A percentile compares a stretch with the other conserved stretches of the same genome.
phyloP scores from a whole-genome alignment of 2,797 vertebrate genomes.

The Xiphophorus birchmanni region DNA sequence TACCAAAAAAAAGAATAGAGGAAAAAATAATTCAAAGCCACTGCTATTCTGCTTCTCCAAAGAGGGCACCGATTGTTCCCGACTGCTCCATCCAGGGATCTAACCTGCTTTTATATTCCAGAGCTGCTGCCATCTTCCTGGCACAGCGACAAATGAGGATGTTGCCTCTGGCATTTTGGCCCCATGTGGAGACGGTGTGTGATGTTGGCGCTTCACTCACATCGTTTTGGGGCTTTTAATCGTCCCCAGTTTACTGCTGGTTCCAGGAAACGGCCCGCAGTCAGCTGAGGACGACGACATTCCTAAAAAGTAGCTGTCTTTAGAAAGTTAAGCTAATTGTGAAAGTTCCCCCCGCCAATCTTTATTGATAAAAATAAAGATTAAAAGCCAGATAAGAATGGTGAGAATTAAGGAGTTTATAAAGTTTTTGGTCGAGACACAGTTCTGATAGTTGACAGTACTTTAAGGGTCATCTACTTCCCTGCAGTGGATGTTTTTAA shows the following conservation, averaged over 20 bases:
- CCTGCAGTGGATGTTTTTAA: neutral
- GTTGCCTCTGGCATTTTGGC: constrained; percentile 54
- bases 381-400: neutral
- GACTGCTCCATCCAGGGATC: constrained; percentile 20
- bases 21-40: constrained; percentile 42
- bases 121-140: constrained; percentile 47
- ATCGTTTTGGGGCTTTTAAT: constrained; percentile 58
- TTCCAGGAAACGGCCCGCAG: constrained; percentile 52
- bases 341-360: constrained; percentile 11
- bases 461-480: neutral
- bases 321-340: constrained; percentile 21
- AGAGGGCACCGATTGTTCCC: constrained; percentile 44
- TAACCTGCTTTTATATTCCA: constrained; percentile 28
- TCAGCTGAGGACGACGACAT: constrained; percentile 25
- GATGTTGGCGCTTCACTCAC: constrained; percentile 51
- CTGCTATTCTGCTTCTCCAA: constrained; percentile 21
- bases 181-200: constrained; percentile 52
- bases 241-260: constrained; percentile 44
- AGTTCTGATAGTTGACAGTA: neutral
- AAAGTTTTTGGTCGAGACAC: neutral
- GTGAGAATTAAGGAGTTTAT: neutral
- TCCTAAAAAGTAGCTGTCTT: constrained; percentile 13
- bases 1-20: constrained; percentile 16
- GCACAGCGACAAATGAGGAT: constrained; percentile 65
- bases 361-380: neutral